Conservation (phyloP, 2,113 vertebrate genomes). For the Clarias magur region DNA sequence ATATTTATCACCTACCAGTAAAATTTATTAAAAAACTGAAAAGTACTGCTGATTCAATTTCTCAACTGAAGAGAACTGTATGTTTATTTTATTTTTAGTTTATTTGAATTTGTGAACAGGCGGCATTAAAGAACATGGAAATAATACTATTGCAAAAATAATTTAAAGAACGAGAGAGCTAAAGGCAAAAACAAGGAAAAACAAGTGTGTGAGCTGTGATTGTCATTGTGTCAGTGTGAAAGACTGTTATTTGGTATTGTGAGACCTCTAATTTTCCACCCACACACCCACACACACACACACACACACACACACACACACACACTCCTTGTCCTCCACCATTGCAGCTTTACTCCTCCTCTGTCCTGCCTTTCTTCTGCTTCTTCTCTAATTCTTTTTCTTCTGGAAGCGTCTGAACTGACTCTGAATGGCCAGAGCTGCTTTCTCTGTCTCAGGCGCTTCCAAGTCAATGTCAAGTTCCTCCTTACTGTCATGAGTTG, state of each 20-base stretch:
- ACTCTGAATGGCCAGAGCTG: conserved; percentile 55
- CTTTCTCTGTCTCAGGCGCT: conserved; percentile 52
- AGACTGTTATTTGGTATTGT: conserved; percentile 48
- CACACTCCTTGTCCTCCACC: conserved; percentile 18
- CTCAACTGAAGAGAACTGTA: background rate
- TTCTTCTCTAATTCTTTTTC: conserved; percentile 47
- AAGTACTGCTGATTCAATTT: background rate
- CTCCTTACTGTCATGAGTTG: conserved; percentile 41
- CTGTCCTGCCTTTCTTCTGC: background rate
- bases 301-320: too few species aligned
- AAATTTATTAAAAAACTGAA: background rate
- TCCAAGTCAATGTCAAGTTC: conserved; percentile 57
- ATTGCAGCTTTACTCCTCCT: conserved; percentile 16
- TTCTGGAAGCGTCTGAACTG: conserved; percentile 58
- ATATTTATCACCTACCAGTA: background rate
- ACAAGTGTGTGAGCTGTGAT: conserved; percentile 32
- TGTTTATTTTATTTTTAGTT: background rate
- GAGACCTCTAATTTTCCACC: conserved; percentile 48
- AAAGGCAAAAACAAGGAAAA: too few species aligned
- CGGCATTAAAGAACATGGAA: background rate
- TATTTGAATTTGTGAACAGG: background rate
- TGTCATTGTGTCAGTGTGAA: conserved; percentile 37
- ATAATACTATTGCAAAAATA: conserved; percentile 6
- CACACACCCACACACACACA: too few species aligned
- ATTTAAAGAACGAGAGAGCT: background rate